Evolutionary conservation across 2,888 invertebrate genomes (phyloP).

Genomic region (Harpagoxenus sublaevis): DNA sequence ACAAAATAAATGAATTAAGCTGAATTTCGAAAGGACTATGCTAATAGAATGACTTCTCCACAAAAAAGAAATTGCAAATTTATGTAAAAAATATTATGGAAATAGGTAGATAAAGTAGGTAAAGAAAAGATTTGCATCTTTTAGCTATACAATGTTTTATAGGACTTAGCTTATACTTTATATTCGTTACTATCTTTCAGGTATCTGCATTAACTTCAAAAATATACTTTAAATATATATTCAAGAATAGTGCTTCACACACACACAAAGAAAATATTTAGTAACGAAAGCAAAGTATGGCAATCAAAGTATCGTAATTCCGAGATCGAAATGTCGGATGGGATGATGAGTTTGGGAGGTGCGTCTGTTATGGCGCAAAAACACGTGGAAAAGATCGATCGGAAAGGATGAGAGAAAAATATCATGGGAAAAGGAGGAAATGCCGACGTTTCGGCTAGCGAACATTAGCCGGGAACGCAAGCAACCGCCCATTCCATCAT

Average conservation of each 20-base stretch:
- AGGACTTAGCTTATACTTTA: neutral
- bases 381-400: conserved; percentile 29
- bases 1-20: neutral
- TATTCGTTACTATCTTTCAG: neutral
- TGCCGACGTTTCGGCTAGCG: conserved; percentile 60
- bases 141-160: neutral
- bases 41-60: neutral
- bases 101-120: neutral
- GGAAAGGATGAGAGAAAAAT: conserved; percentile 52
- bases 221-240: neutral
- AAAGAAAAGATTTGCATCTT: too few relatives aligned
- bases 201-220: neutral
- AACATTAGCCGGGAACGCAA: conserved; percentile 69
- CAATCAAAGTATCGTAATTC: conserved; percentile 16
- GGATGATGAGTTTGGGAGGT: neutral
- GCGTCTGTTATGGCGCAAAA: conserved; percentile 29
- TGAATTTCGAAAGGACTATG: neutral
- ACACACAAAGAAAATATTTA: neutral
- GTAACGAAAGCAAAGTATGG: neutral
- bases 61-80: neutral
- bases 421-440: conserved; percentile 57
- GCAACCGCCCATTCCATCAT: conserved; percentile 62
- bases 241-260: neutral
- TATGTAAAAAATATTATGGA: neutral
- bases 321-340: conserved; percentile 2